Base-by-base conservation (phyloP, 2,797 vertebrate species). In the Leuciscus waleckii region DNA sequence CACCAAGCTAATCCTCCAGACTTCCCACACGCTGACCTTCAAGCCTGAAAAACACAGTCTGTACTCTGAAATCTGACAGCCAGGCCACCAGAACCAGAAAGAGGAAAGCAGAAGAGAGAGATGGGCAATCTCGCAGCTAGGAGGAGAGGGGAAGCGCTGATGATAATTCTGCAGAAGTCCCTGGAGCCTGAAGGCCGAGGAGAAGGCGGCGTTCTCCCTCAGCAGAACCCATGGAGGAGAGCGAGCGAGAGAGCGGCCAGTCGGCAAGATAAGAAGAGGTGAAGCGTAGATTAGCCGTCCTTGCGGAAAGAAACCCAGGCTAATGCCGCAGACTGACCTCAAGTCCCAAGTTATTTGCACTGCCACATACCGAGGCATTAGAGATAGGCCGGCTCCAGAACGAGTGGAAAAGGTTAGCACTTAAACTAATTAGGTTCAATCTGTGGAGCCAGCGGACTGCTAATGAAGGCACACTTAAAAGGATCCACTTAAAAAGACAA, bases 271-370 rank as follows among this genome's bases (percentile, higher is more conserved):
- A 95, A 95, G 92, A 91, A 49, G 78, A 80, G 89, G 90, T 91
- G 80, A 85, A 88, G 88, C 86, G 85, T 91, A 94, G 94, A 95
- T 94, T 94, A 95, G 93, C 88, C 87, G 91, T 92, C 89, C 91
- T 88, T 89, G 91, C 89, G 88, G 92, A 94, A 91, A 91, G 89
- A 91, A 91, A 79, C 89, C 79, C 88, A 87, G 93, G 92, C 93
- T 90, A 92, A 93, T 92, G 84, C 87, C 76, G 35, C 35, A 85
- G 76, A 63, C 69, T 78, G 88, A 91, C 90, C 93, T 89, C 91
- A 70, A 89, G 88, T 92, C 91, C 87, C 89, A 81, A 80, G 56
- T 17, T 65, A 51, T 70, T 54, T 73, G 68, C 61, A 32, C 26
- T 19, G 79, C 39, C 63, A 21, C 74, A 61, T 78, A 68, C 29